A percentile compares a stretch with the other conserved stretches of the same genome.
phyloP scores from a whole-genome alignment of 1,140 invertebrate species.

The Anagrus nilaparvatae region DNA sequence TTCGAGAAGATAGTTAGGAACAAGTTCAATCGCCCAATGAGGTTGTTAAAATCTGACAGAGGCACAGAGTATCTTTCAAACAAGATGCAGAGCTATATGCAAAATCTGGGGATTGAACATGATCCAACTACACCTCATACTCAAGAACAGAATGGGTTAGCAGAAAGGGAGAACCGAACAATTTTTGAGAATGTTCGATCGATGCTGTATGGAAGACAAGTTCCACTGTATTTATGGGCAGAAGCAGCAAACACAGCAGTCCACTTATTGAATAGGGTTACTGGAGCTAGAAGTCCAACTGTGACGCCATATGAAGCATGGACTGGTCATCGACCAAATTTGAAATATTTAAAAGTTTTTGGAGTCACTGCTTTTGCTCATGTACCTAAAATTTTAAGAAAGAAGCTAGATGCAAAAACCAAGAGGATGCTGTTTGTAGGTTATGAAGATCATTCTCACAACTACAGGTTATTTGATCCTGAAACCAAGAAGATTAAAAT shows the following conservation, averaged over 20 bases:
- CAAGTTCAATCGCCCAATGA: conserved; percentile 14
- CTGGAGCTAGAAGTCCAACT: background rate
- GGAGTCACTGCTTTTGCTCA: background rate
- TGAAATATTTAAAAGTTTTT: background rate
- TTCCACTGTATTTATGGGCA: conserved; percentile 32
- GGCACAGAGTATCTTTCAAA: conserved; percentile 15
- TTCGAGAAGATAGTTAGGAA: conserved; percentile 7
- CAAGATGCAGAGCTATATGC: conserved; percentile 10
- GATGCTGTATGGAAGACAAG: conserved; percentile 26
- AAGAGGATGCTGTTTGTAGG: background rate
- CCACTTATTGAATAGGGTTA: conserved; percentile 14
- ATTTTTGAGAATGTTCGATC: conserved; percentile 29
- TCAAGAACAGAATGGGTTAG: conserved; percentile 30
- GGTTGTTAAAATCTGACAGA: conserved; percentile 16
- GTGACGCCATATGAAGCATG: background rate
- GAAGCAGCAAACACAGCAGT: conserved; percentile 33
- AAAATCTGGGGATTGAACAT: background rate
- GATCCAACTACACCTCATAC: conserved; percentile 24
- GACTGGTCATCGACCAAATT: background rate
- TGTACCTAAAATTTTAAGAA: conserved; percentile 1
- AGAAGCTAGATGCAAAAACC: background rate
- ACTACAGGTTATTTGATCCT: conserved; percentile 1
- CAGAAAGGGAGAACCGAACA: conserved; percentile 32
- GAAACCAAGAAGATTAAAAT: background rate
- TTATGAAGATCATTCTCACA: background rate